Evolutionary conservation across 2,113 vertebrate species (phyloP).

Genomic region (Notarius quadriscutis): DNA sequence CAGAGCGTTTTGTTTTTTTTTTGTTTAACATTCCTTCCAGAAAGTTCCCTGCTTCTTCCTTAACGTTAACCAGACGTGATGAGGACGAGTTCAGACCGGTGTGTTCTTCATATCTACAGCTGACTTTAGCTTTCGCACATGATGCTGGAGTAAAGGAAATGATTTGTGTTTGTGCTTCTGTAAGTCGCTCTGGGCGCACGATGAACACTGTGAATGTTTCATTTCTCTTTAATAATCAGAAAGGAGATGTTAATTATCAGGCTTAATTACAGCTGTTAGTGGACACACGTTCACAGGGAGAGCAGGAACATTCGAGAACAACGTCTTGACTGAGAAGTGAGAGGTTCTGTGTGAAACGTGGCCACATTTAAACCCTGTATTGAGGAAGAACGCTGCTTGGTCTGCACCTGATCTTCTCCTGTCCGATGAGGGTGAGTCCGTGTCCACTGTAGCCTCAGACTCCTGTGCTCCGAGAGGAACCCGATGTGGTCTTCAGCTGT

Average conservation of each 20-base stretch:
- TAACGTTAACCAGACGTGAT: background rate
- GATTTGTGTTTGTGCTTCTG: too few species aligned
- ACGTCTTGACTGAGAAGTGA: background rate
- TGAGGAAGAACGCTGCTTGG: background rate
- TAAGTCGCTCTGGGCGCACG: background rate
- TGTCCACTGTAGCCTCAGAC: background rate
- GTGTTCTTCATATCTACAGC: background rate
- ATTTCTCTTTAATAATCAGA: background rate
- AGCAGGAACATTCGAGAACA: background rate
- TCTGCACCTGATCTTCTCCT: background rate
- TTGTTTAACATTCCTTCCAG: background rate
- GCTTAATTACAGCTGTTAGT: background rate
- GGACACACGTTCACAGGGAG: background rate
- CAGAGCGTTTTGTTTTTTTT: background rate
- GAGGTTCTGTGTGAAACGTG: background rate
- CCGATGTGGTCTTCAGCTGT: background rate
- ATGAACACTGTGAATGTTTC: background rate
- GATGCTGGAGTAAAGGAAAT: background rate
- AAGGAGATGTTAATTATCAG: background rate
- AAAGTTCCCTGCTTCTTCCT: background rate
- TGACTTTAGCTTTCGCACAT: background rate
- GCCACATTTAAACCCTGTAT: too few species aligned
- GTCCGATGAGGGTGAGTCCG: background rate
- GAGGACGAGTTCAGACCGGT: background rate
- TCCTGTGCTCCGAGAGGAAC: background rate